These are phyloP conservation scores for Caloenas nicobarica DNA, from an alignment of 2,113 vertebrate genomes.

Conservation along the genomic window DNA sequence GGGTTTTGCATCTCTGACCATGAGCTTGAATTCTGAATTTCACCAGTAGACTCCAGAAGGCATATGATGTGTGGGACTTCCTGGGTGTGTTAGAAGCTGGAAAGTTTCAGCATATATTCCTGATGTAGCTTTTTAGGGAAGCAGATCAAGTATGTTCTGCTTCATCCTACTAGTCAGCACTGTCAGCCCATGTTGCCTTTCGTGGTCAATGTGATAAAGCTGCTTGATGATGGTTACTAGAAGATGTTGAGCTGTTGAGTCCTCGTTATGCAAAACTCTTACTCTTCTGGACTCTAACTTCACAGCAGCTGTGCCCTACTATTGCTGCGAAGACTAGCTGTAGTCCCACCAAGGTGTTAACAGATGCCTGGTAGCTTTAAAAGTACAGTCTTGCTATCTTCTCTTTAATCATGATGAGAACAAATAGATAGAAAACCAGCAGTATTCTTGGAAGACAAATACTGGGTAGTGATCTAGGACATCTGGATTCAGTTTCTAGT, in stretches of 20 bases:
- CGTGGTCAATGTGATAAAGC: not conserved
- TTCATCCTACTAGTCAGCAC: not conserved
- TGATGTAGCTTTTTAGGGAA: not conserved
- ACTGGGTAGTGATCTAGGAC: not conserved
- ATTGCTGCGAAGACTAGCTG: not conserved
- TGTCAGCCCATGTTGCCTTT: not conserved
- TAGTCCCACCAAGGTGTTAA: not conserved
- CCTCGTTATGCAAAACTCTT: not conserved
- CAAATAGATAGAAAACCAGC: not conserved
- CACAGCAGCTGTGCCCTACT: not conserved
- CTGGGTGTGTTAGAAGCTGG: not conserved
- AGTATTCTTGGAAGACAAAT: not conserved
- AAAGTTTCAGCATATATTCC: rapidly evolving
- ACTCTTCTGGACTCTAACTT: not conserved
- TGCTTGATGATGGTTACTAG: not conserved
- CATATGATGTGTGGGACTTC: not conserved
- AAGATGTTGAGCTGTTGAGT: not conserved
- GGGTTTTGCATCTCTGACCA: not conserved
- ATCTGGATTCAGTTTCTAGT: not conserved
- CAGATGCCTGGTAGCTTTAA: not conserved
- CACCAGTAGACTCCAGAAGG: not conserved
- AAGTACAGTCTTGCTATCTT: too few relatives aligned
- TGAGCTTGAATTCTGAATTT: not conserved
- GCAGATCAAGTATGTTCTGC: not conserved
- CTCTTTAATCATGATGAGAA: too few relatives aligned